phyloP scores from a whole-genome alignment of 2,797 vertebrate genomes.

The Yasuhikotakia modesta region DNA sequence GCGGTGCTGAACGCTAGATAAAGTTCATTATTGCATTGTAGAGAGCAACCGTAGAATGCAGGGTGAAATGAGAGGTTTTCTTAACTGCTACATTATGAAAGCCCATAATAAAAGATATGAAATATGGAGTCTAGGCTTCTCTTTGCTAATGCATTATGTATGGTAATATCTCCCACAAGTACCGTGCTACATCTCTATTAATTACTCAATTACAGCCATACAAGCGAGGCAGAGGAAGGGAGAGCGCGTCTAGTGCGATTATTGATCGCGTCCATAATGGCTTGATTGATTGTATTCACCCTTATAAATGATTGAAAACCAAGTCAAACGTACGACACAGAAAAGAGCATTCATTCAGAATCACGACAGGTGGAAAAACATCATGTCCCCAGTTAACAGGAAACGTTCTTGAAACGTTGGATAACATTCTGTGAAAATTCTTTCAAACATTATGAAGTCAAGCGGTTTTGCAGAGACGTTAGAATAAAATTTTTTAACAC shows the following conservation, averaged over 20 bases:
- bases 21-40: conserved; percentile 14
- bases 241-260: conserved; percentile 11
- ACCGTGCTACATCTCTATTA: conserved; percentile 59
- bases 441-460: too few species aligned
- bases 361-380: background rate
- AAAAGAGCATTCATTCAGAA: background rate
- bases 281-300: background rate
- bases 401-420: too few species aligned
- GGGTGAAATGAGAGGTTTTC: conserved; percentile 46
- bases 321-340: background rate
- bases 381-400: background rate
- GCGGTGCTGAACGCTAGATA: background rate
- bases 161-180: conserved; percentile 59
- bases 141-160: conserved; percentile 55
- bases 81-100: conserved; percentile 46
- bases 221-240: conserved; percentile 26
- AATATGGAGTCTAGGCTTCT: conserved; percentile 51
- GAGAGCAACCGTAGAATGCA: background rate
- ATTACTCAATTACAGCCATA: conserved; percentile 57
- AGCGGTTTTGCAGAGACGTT: too few species aligned
- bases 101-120: conserved; percentile 51
- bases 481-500: too few species aligned
- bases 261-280: conserved; percentile 25
- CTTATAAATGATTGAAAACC: background rate
- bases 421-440: too few species aligned